Base-by-base conservation (phyloP, 2,113 vertebrate species). In the Lanius ludovicianus region DNA sequence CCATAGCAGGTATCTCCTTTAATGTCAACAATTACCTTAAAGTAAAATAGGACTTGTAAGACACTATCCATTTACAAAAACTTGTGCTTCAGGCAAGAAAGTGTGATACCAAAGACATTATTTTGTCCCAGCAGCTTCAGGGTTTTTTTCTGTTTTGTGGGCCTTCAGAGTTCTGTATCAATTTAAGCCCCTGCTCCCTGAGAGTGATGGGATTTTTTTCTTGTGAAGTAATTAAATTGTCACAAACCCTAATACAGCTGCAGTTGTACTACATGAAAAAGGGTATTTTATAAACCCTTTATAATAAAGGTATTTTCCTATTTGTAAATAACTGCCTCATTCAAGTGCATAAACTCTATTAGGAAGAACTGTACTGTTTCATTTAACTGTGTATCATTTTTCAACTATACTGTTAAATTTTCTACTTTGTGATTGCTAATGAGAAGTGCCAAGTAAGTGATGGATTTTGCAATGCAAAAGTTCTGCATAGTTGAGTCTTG, bases 391-490 rank as follows among this genome's bases (percentile, higher is more conserved):
- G 15, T 65, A 57, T 46, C 37, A 35, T 91, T 92, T 96, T 95
- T 89, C 87, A 95, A 24, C 74, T 64, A 17, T 57, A 49, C 50
- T 64, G 78, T 86, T 95, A 93, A 70, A 90, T 93, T 93, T 96
- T 93, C 60, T 86, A 42, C 68, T 92, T 81, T 71, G 77, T 92
- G 80, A 68, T 84, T 81, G 80, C 84, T 85, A 87, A 78, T 78
- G 64, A 93, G 86, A 92, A 84, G 68, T 92, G 86, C 83, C 86
- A 55, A 81, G 52, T 71, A 81, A 77, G 75, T 90, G 89, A 91
- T 86, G 70, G 64, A 89, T 90, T 71, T 67, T 91, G 80, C 65
- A 85, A 24, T 91, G 74, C 65, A 62, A 31, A 83, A 91, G 81
- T 89, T 94, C 91, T 94, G 78, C 89, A 55, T 69, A 87, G 67